Base-by-base conservation (phyloP, 2,888 invertebrate species). In the Lasioglossum malachurum region DNA sequence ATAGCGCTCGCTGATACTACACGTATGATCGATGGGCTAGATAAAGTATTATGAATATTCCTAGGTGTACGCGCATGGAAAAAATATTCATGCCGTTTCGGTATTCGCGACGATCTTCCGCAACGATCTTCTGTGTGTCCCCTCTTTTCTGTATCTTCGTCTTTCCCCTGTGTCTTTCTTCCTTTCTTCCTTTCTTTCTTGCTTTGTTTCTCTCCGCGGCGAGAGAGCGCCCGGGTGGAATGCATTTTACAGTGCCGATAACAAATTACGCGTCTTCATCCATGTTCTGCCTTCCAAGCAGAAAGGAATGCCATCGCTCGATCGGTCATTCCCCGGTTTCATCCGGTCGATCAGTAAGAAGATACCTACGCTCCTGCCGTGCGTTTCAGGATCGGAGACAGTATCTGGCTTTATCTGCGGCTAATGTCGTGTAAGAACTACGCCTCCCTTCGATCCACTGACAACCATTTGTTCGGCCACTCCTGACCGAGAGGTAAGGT, bases 341-440 rank as follows among this genome's bases (percentile, higher is more conserved):
- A 82, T 89, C 87, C 87, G 87, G 89, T 89, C 90, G 91, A 92
- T 92, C 92, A 91, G 91, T 89, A 90, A 89, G 90, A 87, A 90
- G 91, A 92, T 92, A 92, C 92, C 92, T 88, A 92, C 92, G 90
- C 92, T 92, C 92, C 91, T 86, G 91, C 90, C 90, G 91, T 78
- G 91, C 92, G 90, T 92, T 92, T 93, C 92, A 93, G 89, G 91
- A 93, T 92, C 81, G 92, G 92, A 93, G 94, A 94, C 94, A 93
- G 92, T 94, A 94, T 94, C 94, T 93, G 89, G 90, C 89, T 92
- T 92, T 94, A 94, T 94, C 93, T 93, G 92, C 87, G 91, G 92
- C 94, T 94, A 94, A 94, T 94, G 93, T 93, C 94, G 92, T 94
- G 94, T 94, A 94, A 93, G 93, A 91, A 92, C 93, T 91, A 88